Percentiles rank a stretch among this genome's conserved stretches.
Evolutionary conservation across 2,888 invertebrate genomes (phyloP).

Genomic region (Hydraecia micacea): DNA sequence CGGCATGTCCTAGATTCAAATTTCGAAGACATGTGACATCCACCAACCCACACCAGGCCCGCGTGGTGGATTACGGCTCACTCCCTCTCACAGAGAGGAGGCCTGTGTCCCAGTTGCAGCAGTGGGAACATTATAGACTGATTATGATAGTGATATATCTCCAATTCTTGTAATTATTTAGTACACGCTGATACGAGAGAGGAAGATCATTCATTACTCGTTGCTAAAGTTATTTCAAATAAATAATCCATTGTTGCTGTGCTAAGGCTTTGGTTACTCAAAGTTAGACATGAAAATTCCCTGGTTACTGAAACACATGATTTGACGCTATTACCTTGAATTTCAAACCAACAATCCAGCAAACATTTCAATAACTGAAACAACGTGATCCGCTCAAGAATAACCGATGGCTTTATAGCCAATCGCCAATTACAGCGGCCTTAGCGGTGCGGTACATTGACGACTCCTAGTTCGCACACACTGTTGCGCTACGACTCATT

Average conservation of each 20-base stretch:
- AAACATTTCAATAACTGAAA: background rate
- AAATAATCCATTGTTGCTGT: background rate
- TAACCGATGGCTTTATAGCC: conserved; percentile 13
- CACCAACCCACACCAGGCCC: too few relatives aligned
- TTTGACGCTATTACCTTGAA: background rate
- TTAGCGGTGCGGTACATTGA: conserved; percentile 17
- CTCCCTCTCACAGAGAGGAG: too few relatives aligned
- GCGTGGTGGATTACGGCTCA: too few relatives aligned
- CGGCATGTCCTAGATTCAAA: too few relatives aligned
- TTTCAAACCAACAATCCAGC: background rate
- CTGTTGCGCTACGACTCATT: conserved; percentile 3
- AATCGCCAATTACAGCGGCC: conserved; percentile 18
- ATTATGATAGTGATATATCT: too few relatives aligned
- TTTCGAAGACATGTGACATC: too few relatives aligned
- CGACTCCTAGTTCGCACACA: background rate
- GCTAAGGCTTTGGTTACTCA: too few relatives aligned
- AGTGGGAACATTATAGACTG: too few relatives aligned
- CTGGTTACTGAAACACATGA: too few relatives aligned
- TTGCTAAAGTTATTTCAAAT: background rate
- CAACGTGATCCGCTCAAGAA: background rate
- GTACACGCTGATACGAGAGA: background rate
- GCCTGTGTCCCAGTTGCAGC: too few relatives aligned
- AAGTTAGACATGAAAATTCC: too few relatives aligned
- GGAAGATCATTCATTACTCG: background rate
- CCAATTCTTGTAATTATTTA: background rate